Evolutionary conservation across 2,888 invertebrate genomes (phyloP).

Genomic region (Dicyrtoma fusca): DNA sequence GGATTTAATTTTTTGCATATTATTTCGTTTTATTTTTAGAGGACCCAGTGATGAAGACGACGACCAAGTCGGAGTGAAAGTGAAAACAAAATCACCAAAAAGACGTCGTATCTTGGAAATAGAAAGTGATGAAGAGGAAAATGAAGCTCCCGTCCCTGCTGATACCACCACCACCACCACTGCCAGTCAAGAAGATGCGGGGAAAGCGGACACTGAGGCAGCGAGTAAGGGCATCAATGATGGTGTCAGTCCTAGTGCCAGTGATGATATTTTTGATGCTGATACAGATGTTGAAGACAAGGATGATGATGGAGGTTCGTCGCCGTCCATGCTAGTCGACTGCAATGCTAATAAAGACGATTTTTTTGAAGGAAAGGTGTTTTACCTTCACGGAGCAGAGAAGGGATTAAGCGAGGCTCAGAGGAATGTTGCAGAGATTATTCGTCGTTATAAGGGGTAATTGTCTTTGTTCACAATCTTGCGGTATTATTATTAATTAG

Average conservation of each 20-base stretch:
- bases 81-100: constrained; percentile 1
- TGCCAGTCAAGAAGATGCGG: too few relatives aligned
- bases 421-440: constrained; percentile 42
- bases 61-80: not conserved
- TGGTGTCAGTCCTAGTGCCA: too few relatives aligned
- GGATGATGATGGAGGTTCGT: constrained; percentile 41
- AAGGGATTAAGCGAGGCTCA: not conserved
- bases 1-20: too few relatives aligned
- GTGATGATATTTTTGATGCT: constrained; percentile 38
- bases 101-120: constrained; percentile 36
- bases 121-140: constrained; percentile 36
- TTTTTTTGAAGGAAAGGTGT: constrained; percentile 26
- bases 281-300: constrained; percentile 52
- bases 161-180: not conserved
- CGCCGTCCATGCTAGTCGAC: constrained; percentile 4
- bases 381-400: constrained; percentile 1
- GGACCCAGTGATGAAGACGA: constrained; percentile 4
- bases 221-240: too few relatives aligned
- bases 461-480: constrained; percentile 13
- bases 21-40: too few relatives aligned
- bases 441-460: constrained; percentile 36
- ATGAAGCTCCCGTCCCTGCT: constrained; percentile 12
- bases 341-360: not conserved
- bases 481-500: too few relatives aligned
- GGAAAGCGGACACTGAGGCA: too few relatives aligned